A percentile compares a stretch with the other conserved stretches of the same genome.
phyloP scores from a whole-genome alignment of 2,113 vertebrate genomes.

The Chaenogobius annularis region DNA sequence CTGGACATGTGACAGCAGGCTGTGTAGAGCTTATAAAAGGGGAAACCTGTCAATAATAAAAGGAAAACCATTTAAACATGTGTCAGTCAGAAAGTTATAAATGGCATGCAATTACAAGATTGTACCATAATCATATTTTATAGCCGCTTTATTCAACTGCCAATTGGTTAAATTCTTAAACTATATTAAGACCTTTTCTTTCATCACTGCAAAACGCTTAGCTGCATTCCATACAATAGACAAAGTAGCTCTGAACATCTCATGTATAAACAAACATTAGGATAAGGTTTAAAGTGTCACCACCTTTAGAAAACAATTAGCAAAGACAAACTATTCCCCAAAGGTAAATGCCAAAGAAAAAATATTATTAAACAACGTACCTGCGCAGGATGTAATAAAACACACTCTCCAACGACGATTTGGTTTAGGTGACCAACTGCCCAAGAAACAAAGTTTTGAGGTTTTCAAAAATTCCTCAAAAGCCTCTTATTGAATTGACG shows the following conservation, averaged over 20 bases:
- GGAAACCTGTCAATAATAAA: slow-evolving; percentile 10
- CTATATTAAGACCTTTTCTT: not conserved
- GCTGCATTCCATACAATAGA: not conserved
- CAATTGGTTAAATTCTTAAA: not conserved
- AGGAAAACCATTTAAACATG: not conserved
- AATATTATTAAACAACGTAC: not conserved
- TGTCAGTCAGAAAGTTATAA: not conserved
- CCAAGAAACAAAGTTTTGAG: not conserved
- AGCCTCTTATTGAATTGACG: not conserved
- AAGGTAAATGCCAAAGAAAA: not conserved
- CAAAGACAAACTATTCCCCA: not conserved
- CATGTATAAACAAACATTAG: not conserved
- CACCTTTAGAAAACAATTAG: not conserved
- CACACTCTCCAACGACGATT: not conserved
- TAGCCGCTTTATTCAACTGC: not conserved
- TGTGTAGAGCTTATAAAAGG: not conserved
- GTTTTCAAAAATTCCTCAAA: not conserved
- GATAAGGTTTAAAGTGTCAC: not conserved
- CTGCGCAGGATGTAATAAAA: not conserved
- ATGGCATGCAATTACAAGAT: not conserved
- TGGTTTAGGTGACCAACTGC: not conserved
- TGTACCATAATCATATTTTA: not conserved
- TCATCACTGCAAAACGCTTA: not conserved
- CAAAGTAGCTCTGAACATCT: not conserved
- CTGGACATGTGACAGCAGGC: no score